Evolutionary conservation across 2,797 vertebrate genomes (phyloP), one percentile per base, ranked within the genome.

Genomic region (Notolepis coatsorum): DNA sequence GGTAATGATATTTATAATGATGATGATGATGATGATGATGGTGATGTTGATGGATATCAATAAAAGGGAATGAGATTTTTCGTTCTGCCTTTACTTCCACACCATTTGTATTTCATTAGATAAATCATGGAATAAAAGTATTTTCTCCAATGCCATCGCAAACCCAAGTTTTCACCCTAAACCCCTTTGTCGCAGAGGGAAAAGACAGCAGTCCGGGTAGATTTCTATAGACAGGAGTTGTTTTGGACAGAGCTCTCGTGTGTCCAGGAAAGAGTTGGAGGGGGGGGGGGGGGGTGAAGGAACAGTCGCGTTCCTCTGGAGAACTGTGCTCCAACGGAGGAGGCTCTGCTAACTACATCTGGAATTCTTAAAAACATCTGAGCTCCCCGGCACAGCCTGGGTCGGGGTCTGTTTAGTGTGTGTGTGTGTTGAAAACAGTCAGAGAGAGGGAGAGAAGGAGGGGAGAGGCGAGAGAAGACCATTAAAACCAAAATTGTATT

Each of bases 1-100:
- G 74, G 85, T 92, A 89, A 92, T 91, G 50, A 92, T 92, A 89
- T 90, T 93, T 89, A 92, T 92, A 91, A 90, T 92, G 73, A 77
- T 80, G 49, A 75, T 75, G 55, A 65, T n/a, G 46, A 25, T 3
- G 15, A 82, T 84, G 24, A 91, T 90, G 80, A 92, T 88, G 77
- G n/a, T n/a, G 46, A 25, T 3, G 15, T 80, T 84, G 24, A 91
- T 90, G 80, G 77, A 81, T 86, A 85, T 84, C 68, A 89, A 90
- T 89, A 88, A 90, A 92, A 85, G 67, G 71, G 72, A 92, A 90
- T 84, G 61, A 84, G 68, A 82, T 76, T 88, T 79, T 84, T 77
- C 80, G 77, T 66, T 53, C 65, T 81, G 72, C 71, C 61, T 78
- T 76, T 65, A 77, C 67, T 84, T 90, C n/a, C n/a, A n/a, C n/a